Base-by-base conservation (phyloP, 1,140 invertebrate species). In the Littorina saxatilis region DNA sequence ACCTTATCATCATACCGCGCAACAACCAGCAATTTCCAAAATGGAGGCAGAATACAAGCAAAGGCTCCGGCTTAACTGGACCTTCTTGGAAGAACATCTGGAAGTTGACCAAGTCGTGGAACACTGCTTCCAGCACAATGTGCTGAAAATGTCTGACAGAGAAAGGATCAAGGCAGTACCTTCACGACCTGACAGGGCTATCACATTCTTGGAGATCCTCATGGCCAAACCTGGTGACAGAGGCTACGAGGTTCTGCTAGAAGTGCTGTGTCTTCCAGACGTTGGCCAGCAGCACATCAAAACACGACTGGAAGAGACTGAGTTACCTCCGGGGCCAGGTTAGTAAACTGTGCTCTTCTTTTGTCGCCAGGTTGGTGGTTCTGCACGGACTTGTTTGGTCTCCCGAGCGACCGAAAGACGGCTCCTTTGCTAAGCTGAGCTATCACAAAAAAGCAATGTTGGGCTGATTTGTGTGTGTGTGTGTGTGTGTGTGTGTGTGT, bases 151-250 rank as follows among this genome's bases (percentile, higher is more conserved):
- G 23, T 43, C 0, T 11, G 76, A 78, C 76, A 15, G 27, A 29
- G 76, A 78, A 27, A 43, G 76, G 1, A 78, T 78, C 37, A 5
- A n/a, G 35, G 76, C 32, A 0, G 76, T 63, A 27, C 32, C 20
- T 35, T 17, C 55, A 15, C 76, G 76, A 37, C 76, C 76, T 23
- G 76, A 78, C 58, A 78, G 23, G 52, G 55, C 39, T 23, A 1
- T 63, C 23, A 78, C 63, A 27, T n/a, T 78, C 35, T 17, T 78
- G 39, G 52, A 32, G 3, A 78, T 78, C 4, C 37, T 78, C 17
- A 61, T 1, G 39, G 40, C 43, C 58, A 78, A 78, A 20, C 29
- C 29, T 13, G 39, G 29, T 11, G 76, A 78, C 76, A 78, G 52
- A 39, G 52, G 37, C 11, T 78, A 63, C 55, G 37, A 66, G 23